Evolutionary conservation across 2,113 vertebrate genomes (phyloP), one percentile per base, ranked within the genome.

Genomic region (Panthera uncia): DNA sequence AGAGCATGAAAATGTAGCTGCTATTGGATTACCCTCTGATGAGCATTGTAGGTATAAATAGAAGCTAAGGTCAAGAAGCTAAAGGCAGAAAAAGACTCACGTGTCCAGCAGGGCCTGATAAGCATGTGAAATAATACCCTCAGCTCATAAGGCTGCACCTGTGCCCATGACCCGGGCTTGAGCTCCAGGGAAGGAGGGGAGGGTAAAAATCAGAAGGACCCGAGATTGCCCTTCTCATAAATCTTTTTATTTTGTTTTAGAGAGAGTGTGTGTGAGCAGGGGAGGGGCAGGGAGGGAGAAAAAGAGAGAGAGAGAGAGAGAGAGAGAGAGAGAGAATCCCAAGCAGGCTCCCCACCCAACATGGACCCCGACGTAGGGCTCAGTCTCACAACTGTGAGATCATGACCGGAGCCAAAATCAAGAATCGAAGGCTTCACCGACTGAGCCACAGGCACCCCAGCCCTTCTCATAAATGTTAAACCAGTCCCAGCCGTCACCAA

Each of bases 21-120:
- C 76, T 84, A 79, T 45, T 88, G 50, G 66, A 29, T 95, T 79
- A 57, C 90, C 19, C 45, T 63, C 88, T 80, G 93, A 78, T 97
- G 95, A 98, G 73, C 38, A 14, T 68, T 33, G 25, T 71, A 36
- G 27, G 11, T 98, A 97, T 97, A 95, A 98, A 98, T 97, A 98
- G 97, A 97, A 94, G 88, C 92, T 68, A 63, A 97, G 95, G 91
- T 87, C 93, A 97, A 78, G 93, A 69, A 81, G 79, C 95, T 81
- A 71, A 86, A 94, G 91, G 88, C 95, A 93, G 95, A 91, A 71
- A 94, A 94, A 38, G 25, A 65, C 74, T 96, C 92, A 33, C 6
- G 6, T 41, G 74, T 95, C 65, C 83, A 31, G 13, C 23, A 69
- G 92, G 92, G 68, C 81, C 41, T 12, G n/a, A 65, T 57, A 65